A percentile compares a stretch with the other conserved stretches of the same genome.
Evolutionary conservation across 2,113 vertebrate species (phyloP).

Genomic region (Condylura cristata): DNA sequence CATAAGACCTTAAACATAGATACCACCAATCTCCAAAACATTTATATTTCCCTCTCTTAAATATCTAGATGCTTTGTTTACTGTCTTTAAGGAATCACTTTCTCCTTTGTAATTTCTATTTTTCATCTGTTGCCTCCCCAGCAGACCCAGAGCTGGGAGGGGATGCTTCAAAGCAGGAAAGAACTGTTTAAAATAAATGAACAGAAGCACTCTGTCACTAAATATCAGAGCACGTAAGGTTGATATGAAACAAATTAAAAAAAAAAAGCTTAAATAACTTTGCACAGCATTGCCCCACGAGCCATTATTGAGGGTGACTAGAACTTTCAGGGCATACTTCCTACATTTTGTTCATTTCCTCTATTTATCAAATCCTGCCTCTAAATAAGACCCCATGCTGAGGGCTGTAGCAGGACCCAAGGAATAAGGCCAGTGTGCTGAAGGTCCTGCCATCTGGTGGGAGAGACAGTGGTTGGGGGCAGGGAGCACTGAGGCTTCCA

Average conservation of each 20-base stretch:
- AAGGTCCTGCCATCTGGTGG: neutral
- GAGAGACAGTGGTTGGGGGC: neutral
- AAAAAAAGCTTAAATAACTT: neutral
- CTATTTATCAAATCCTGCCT: neutral
- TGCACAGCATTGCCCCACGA: neutral
- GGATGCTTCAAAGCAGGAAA: neutral
- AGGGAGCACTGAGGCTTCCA: neutral
- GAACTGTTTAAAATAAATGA: neutral
- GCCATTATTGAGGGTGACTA: neutral
- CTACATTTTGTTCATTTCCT: neutral
- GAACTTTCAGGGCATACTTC: neutral
- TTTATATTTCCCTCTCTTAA: neutral
- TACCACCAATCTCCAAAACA: neutral
- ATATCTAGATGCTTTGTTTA: neutral
- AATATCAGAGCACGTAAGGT: neutral
- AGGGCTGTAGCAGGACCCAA: neutral
- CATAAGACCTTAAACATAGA: neutral
- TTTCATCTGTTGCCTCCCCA: neutral
- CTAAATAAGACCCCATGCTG: neutral
- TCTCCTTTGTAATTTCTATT: slow-evolving; percentile 34
- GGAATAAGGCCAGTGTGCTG: neutral
- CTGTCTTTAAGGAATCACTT: neutral
- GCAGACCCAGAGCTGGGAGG: neutral
- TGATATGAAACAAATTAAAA: neutral
- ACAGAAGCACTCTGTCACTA: neutral